Conservation (phyloP, 2,888 invertebrate species). For the Luperina testacea region DNA sequence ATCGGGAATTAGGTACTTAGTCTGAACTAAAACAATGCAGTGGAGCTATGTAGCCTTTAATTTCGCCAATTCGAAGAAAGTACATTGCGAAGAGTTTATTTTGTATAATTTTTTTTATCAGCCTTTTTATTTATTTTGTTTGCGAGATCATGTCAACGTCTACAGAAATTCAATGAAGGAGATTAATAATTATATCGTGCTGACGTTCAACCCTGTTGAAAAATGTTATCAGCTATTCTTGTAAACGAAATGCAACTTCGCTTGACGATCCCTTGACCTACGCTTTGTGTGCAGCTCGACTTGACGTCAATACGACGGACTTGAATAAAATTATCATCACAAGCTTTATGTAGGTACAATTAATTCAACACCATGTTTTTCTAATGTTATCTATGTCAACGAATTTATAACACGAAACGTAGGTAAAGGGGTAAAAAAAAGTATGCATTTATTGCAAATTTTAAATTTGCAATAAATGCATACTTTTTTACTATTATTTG, state of each 20-base stretch:
- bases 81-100: slow-evolving; percentile 62
- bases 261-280: slow-evolving; percentile 53
- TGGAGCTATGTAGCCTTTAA: slow-evolving; percentile 58
- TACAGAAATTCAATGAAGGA: slow-evolving; percentile 51
- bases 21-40: slow-evolving; percentile 59
- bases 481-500: slow-evolving; percentile 55
- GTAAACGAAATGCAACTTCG: slow-evolving; percentile 46
- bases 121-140: slow-evolving; percentile 51
- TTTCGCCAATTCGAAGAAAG: slow-evolving; percentile 50
- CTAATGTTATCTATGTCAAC: slow-evolving; percentile 31
- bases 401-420: slow-evolving; percentile 52
- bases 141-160: slow-evolving; percentile 50
- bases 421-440: slow-evolving; percentile 40
- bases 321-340: slow-evolving; percentile 39
- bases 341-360: slow-evolving; percentile 31
- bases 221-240: slow-evolving; percentile 30
- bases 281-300: slow-evolving; percentile 25
- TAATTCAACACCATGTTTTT: slow-evolving; percentile 28
- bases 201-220: slow-evolving; percentile 31
- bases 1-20: slow-evolving; percentile 68
- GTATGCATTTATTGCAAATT: too few relatives aligned
- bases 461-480: slow-evolving; percentile 51
- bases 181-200: slow-evolving; percentile 46
- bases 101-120: slow-evolving; percentile 53
- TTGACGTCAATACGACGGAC: slow-evolving; percentile 16